These are phyloP conservation scores for Steatocranus sp. DNA, from an alignment of 2,797 vertebrate species.

Conservation along the genomic window DNA sequence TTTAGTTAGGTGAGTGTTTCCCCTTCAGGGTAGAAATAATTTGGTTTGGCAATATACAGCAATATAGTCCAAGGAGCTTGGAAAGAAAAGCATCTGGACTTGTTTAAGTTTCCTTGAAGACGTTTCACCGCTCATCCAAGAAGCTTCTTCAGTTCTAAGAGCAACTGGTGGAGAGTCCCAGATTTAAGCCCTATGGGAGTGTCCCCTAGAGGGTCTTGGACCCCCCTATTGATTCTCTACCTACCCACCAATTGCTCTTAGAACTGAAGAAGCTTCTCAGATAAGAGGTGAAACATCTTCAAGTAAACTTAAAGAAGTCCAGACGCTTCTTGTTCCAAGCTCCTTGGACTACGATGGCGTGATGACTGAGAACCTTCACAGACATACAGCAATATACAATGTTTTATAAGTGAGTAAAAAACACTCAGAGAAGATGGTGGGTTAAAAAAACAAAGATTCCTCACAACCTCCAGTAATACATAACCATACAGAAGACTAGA, in stretches of 20 bases:
- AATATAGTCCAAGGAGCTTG: not conserved
- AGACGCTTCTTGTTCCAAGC: not conserved
- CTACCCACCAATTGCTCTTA: not conserved
- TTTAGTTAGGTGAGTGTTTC: not conserved
- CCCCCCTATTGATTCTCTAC: not conserved
- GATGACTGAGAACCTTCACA: not conserved
- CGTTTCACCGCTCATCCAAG: not conserved
- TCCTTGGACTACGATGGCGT: not conserved
- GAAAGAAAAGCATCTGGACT: not conserved
- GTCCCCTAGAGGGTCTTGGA: not conserved
- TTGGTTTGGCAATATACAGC: constrained; percentile 15
- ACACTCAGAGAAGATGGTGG: not conserved
- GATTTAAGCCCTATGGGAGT: not conserved
- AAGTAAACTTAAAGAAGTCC: not conserved
- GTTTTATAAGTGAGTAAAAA: not conserved
- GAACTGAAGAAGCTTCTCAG: not conserved
- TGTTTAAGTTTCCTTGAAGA: not conserved
- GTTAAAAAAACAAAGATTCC: not conserved
- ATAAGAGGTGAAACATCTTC: not conserved
- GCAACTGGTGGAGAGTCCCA: not conserved
- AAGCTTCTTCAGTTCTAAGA: not conserved
- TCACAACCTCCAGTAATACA: not conserved
- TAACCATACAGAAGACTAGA: not conserved
- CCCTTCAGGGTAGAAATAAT: constrained; percentile 22
- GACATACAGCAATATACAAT: not conserved